Evolutionary conservation across 2,888 invertebrate species (phyloP).

Genomic region (Laspeyria flexula): DNA sequence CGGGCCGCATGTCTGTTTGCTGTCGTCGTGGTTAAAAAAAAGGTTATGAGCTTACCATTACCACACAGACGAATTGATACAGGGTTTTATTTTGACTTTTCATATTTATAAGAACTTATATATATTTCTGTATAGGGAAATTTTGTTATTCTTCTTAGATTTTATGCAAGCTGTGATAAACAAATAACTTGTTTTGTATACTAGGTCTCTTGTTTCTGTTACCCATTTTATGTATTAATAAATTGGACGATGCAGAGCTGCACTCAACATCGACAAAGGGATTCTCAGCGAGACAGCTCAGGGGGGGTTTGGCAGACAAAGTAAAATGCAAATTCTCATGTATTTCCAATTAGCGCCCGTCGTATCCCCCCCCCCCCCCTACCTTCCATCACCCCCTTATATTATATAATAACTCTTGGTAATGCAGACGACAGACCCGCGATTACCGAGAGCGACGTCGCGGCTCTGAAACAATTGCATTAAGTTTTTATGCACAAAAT

Average conservation of each 20-base stretch:
- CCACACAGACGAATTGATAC: too few relatives aligned
- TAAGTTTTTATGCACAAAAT: neutral
- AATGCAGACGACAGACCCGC: slow-evolving; percentile 12
- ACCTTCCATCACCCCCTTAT: slow-evolving; percentile 23
- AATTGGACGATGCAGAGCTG: slow-evolving; percentile 21
- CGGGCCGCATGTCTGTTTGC: too few relatives aligned
- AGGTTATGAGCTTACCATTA: too few relatives aligned
- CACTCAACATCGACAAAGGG: slow-evolving; percentile 60
- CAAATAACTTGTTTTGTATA: neutral
- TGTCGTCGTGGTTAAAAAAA: too few relatives aligned
- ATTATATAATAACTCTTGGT: slow-evolving; percentile 46
- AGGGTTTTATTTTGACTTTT: too few relatives aligned
- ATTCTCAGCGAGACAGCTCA: slow-evolving; percentile 57
- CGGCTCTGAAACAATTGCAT: slow-evolving; percentile 1
- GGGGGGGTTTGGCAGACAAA: slow-evolving; percentile 70
- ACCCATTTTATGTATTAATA: slow-evolving; percentile 28
- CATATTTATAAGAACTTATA: too few relatives aligned
- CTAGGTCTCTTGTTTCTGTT: slow-evolving; percentile 4
- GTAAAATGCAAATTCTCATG: slow-evolving; percentile 83
- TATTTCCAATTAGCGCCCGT: slow-evolving; percentile 78
- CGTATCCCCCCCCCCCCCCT: slow-evolving; percentile 25
- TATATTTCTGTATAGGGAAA: too few relatives aligned
- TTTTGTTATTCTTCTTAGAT: too few relatives aligned
- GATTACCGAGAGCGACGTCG: slow-evolving; percentile 7
- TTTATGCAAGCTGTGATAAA: too few relatives aligned